Evolutionary conservation across 2,888 invertebrate genomes (phyloP).

Genomic region (Opisthograptis luteolata): DNA sequence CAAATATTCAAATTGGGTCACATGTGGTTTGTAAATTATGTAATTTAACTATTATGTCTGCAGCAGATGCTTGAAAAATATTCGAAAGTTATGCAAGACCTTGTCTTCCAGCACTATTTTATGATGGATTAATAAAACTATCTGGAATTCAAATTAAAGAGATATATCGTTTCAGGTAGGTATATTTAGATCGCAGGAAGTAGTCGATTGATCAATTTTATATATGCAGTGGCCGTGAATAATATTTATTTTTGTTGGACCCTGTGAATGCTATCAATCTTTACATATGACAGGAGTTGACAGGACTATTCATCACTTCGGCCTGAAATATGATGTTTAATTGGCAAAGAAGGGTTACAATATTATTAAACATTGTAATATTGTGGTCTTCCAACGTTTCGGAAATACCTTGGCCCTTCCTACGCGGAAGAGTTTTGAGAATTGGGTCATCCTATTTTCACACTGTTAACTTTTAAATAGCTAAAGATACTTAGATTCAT

Average conservation of each 20-base stretch:
- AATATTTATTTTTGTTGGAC: slow-evolving; percentile 27
- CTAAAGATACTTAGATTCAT: slow-evolving; percentile 7
- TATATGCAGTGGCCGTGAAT: slow-evolving; percentile 37
- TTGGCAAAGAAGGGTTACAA: slow-evolving; percentile 29
- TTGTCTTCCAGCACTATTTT: slow-evolving; percentile 19
- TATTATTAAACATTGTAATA: too few relatives aligned
- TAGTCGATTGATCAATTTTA: slow-evolving; percentile 35
- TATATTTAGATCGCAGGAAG: slow-evolving; percentile 22
- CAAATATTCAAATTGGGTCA: slow-evolving; percentile 46
- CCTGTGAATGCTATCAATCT: slow-evolving; percentile 35
- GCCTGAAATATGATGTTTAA: slow-evolving; percentile 20
- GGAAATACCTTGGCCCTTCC: slow-evolving; percentile 41
- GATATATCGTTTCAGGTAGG: slow-evolving; percentile 15
- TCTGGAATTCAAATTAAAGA: slow-evolving; percentile 26
- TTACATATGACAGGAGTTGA: slow-evolving; percentile 28
- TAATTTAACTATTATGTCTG: slow-evolving; percentile 44
- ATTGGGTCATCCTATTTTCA: slow-evolving; percentile 60
- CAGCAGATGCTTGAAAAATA: slow-evolving; percentile 29
- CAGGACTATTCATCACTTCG: slow-evolving; percentile 26
- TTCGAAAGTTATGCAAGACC: slow-evolving; percentile 12
- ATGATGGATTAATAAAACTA: slow-evolving; percentile 19
- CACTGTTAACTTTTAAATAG: slow-evolving; percentile 36
- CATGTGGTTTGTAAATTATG: slow-evolving; percentile 45
- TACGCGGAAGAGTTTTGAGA: slow-evolving; percentile 55
- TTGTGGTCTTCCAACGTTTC: slow-evolving; percentile 16